A percentile compares a stretch with the other conserved stretches of the same genome.
phyloP scores from a whole-genome alignment of 2,113 vertebrate genomes.

The Hyaena hyaena region DNA sequence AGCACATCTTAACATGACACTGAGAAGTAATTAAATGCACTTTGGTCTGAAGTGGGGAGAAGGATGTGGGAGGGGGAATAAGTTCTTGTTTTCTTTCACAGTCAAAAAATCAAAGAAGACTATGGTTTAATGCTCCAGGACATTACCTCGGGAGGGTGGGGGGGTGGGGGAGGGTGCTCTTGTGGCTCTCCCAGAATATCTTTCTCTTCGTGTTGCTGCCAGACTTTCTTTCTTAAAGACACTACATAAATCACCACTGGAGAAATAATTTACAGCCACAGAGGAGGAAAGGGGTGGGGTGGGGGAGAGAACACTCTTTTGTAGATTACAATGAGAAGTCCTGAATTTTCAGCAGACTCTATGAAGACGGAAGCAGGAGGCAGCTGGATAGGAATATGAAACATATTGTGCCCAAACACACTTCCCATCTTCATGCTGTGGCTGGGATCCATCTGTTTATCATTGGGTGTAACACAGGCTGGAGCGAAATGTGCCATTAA shows the following conservation, averaged over 20 bases:
- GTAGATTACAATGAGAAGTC: slow-evolving; percentile 50
- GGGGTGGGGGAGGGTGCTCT: no score
- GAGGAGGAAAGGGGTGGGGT: neutral
- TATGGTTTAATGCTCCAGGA: slow-evolving; percentile 84
- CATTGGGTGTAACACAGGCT: slow-evolving; percentile 65
- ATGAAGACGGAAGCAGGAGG: slow-evolving; percentile 68
- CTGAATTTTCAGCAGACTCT: slow-evolving; percentile 67
- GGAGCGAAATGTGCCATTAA: slow-evolving; percentile 77
- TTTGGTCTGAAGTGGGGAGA: neutral
- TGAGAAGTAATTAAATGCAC: neutral
- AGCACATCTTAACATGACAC: slow-evolving; percentile 6
- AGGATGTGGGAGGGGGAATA: slow-evolving; percentile 33
- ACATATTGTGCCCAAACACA: slow-evolving; percentile 64
- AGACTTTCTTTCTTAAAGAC: slow-evolving; percentile 49
- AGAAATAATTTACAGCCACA: slow-evolving; percentile 64
- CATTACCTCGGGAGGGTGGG: neutral
- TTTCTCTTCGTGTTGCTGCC: neutral
- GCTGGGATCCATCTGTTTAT: slow-evolving; percentile 78
- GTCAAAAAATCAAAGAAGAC: slow-evolving; percentile 76
- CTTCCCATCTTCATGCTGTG: slow-evolving; percentile 65
- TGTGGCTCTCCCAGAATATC: neutral
- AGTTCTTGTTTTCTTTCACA: slow-evolving; percentile 8
- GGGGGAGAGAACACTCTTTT: slow-evolving; percentile 50
- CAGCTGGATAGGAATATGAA: slow-evolving; percentile 71
- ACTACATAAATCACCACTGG: slow-evolving; percentile 39